Base-by-base conservation (phyloP, 37 sponge, comb jelly and placozoan genomes). In the Halisarca cf. caerulea region DNA sequence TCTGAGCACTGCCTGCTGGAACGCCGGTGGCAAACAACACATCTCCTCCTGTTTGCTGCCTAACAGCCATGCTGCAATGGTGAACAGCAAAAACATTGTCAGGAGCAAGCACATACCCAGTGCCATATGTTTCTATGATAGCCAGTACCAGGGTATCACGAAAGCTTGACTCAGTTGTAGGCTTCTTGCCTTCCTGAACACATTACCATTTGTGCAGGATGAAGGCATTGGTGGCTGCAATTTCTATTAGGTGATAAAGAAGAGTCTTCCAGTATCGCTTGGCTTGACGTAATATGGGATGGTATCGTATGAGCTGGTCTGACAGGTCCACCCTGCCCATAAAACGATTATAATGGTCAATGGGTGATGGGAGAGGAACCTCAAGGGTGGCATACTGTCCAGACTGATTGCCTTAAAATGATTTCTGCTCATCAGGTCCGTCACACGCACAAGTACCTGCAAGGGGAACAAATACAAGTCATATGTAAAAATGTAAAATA, bases 391-490 rank as follows among this genome's bases (percentile, higher is more conserved):
- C 35, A 71, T 34, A 71, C 40, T 18, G 3, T 71, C 73, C 73
- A 20, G 73, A 38, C 39, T 18, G 73, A 74, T 35, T 20, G 77
- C 77, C 11, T 74, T 17, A 74, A 74, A 74, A 37, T 42, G 37
- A 35, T 74, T 28, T 6, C 77, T 14, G 23, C 77, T 35, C 44
- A 74, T 74, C 42, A 74, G 18, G 15, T 6, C 11, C 11, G 8
- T 11, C 44, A 40, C 14, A 27, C 23, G 28, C 23, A 66, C 68
- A 25, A 66, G 68, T 9, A 66, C 21, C 68, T 66, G 28, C 28
- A 66, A 66, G 21, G 21, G 23, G 23, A 25, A 25, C 8, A 66
- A 9, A n/a, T n/a, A n/a, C n/a, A n/a, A n/a, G n/a, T n/a, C n/a
- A n/a, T n/a, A n/a, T n/a, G n/a, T n/a, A n/a, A n/a, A n/a, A n/a